Base-by-base conservation (phyloP, 2,888 invertebrate species). In the Gibbula magus region DNA sequence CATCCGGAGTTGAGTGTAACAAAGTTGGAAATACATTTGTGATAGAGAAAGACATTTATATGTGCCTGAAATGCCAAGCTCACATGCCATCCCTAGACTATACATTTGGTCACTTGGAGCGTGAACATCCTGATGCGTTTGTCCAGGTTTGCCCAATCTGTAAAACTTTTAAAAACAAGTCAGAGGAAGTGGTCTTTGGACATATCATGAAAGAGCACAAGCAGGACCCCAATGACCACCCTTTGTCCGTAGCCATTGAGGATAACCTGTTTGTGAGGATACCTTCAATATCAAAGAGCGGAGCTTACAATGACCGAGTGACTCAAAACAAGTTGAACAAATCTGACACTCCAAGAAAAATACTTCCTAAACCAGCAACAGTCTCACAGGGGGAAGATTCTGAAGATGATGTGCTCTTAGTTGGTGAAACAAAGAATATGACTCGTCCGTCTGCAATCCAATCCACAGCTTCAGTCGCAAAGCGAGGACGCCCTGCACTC, bases 41-140 rank as follows among this genome's bases (percentile, higher is more conserved):
- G 35, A 82, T 89, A 54, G 90, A 90, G 78, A 87, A 87, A 51
- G 89, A 90, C 75, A 88, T 90, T 74, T 89, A 88, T 79, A 89
- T 88, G 84, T 90, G 90, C 70, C 85, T 88, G n/a, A 87, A 86
- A 76, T 90, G 90, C 77, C 84, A 87, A 70, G 79, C 85, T 16
- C 89, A 89, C 75, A 85, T 89, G 85, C 88, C 89, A 16, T 87
- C 88, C 5, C 74, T 90, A 32, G 87, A 88, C 54, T 86, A 82
- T 54, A 89, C 88, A 7, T 89, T 88, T 78, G 84, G 85, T 29
- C 90, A 90, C 82, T 79, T 90, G 5, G 88, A 89, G 81, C 78
- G 81, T 7, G 84, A 87, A 54, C 90, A 90, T 78, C 82, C 83
- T 10, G 89, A 89, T 77, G 85, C 88, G 2, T 89, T 89, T 86